Evolutionary conservation across 2,113 vertebrate species (phyloP).

Genomic region (Atlantisia rogersi): DNA sequence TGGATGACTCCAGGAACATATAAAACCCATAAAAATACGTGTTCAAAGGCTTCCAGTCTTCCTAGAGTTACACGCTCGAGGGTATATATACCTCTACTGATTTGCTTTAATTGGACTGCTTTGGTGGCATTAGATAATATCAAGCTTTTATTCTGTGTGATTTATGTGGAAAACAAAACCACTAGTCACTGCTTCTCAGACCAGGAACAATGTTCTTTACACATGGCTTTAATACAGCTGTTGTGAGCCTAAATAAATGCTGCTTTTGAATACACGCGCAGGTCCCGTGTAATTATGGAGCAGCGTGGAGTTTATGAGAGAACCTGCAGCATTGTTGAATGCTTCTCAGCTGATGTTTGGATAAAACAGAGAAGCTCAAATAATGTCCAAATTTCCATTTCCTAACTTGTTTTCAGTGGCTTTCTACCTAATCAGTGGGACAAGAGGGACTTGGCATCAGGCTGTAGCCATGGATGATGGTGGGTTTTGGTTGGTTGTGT

Average conservation of each 20-base stretch:
- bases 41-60: not conserved
- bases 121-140: not conserved
- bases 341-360: constrained; percentile 11
- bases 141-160: not conserved
- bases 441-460: not conserved
- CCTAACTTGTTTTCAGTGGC: not conserved
- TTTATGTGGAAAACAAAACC: constrained; percentile 8
- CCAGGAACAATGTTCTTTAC: not conserved
- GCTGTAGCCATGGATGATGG: not conserved
- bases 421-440: not conserved
- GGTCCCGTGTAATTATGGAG: not conserved
- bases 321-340: not conserved
- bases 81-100: not conserved
- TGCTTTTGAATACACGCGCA: not conserved
- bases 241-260: not conserved
- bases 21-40: not conserved
- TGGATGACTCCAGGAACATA: not conserved
- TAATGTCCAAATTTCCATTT: not conserved
- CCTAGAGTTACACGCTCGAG: not conserved
- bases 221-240: not conserved
- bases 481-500: not conserved
- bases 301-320: not conserved
- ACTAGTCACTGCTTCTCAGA: not conserved
- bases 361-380: not conserved
- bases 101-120: constrained; percentile 7